Evolutionary conservation across 2,797 vertebrate species (phyloP), one percentile per base, ranked within the genome.

Genomic region (Pseudocheirus occidentalis): DNA sequence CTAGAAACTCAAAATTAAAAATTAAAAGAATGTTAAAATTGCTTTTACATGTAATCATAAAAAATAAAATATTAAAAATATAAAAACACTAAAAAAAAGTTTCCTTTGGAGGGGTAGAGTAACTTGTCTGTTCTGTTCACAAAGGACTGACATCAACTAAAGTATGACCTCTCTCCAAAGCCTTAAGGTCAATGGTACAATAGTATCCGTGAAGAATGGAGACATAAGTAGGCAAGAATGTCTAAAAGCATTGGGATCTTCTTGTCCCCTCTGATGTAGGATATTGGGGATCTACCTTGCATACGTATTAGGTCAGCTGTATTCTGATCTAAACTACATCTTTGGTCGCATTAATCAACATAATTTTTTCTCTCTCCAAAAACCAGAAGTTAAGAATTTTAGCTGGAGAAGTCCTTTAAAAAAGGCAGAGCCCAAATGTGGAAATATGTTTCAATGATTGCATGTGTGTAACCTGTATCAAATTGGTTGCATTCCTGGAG

Each of bases 321-420:
- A 53, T 1, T 40, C 53, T 55, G 55, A 1, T n/a, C 53, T 5
- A 73, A 59, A 4, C 14, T 29, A 6, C 58, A 40, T 92, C 90
- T 14, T 58, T 50, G 11, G 5, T 28, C 92, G 24, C 14, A 3
- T 92, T 92, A 81, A 90, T 59, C 91, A 11, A 14, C 29, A 3
- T 62, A 62, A 34, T 66, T 7, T 95, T 94, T 92, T 29, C n/a
- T 21, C 2, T 52, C 54, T 94, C 50, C 93, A 13, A 94, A 90
- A 28, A 1, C 62, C 53, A 87, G 94, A 93, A 94, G n/a, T 28
- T 21, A 92, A 87, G 5, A 94, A 94, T 57, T 93, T 87, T 92
- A 91, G 92, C n/a, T 58, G 92, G 73, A 90, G 81, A 90, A 55
- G 10, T 59, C 62, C 28, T 21, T 81, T 95, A 4, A 34, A 54